These are phyloP conservation scores for Panzeria rudis DNA, from an alignment of 2,888 invertebrate species.

Conservation along the genomic window DNA sequence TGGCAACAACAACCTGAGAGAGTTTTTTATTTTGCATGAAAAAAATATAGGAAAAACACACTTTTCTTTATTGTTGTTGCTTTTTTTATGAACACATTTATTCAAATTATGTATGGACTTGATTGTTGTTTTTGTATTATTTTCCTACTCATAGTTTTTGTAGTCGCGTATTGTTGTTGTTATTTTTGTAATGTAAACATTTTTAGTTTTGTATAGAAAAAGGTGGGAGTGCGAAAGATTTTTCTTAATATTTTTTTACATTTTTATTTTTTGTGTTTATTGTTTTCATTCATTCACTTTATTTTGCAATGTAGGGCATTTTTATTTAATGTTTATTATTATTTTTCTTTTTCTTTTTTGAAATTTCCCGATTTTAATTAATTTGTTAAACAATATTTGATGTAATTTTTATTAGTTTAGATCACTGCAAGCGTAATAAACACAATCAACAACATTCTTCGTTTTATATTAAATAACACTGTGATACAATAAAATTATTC, in stretches of 20 bases:
- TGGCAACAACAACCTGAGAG: conserved; percentile 60
- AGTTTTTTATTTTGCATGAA: conserved; percentile 12
- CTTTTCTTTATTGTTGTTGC: conserved; percentile 19
- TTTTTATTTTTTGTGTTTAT: conserved; percentile 10
- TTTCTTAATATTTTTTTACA: conserved; percentile 39
- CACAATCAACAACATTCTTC: conserved; percentile 48
- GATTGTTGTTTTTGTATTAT: conserved; percentile 15
- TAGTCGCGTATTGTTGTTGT: conserved; percentile 4
- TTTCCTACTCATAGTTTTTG: conserved; percentile 1
- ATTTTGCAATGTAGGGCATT: conserved; percentile 69
- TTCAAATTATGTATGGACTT: conserved; percentile 29
- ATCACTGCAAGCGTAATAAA: conserved; percentile 19
- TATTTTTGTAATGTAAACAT: conserved; percentile 51
- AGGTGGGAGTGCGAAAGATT: conserved; percentile 57
- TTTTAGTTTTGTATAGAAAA: conserved; percentile 36
- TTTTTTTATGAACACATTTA: conserved; percentile 19
- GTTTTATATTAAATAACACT: conserved; percentile 48
- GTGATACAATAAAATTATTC: too few relatives aligned
- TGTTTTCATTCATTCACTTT: conserved; percentile 54
- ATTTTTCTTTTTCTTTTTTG: conserved; percentile 2
- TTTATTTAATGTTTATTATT: conserved; percentile 25
- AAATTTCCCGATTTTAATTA: conserved; percentile 39
- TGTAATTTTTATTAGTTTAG: conserved; percentile 45
- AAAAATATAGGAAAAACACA: conserved; percentile 13
- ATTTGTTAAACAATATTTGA: conserved; percentile 51